Conservation (phyloP, 2,888 invertebrate genomes). For the Hirtodrosophila histrioides region DNA sequence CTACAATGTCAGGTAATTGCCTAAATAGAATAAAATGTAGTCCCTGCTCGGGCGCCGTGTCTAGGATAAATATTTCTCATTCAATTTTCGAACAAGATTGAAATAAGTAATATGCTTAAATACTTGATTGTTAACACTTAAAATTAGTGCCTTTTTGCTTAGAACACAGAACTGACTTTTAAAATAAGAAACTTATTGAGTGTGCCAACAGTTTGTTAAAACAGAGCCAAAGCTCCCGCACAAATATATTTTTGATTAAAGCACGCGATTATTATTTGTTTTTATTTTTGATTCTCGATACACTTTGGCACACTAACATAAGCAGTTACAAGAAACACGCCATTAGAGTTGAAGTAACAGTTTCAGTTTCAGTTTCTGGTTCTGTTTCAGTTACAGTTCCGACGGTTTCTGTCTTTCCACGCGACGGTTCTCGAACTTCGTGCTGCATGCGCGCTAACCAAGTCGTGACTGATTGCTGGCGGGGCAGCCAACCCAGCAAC, state of each 20-base stretch:
- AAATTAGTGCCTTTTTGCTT: conserved; percentile 1
- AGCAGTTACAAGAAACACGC: conserved; percentile 41
- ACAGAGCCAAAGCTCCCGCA: conserved; percentile 16
- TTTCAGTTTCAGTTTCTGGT: conserved; percentile 6
- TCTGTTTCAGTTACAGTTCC: conserved; percentile 34
- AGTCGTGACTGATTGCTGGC: conserved; percentile 80
- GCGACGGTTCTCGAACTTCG: conserved; percentile 67
- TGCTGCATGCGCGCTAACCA: conserved; percentile 78
- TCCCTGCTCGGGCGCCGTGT: too few species aligned
- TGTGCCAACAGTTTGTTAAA: conserved; percentile 14
- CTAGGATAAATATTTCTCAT: background rate
- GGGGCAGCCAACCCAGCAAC: conserved; percentile 56
- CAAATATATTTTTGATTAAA: conserved; percentile 17
- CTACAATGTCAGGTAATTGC: too few species aligned
- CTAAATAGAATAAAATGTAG: too few species aligned
- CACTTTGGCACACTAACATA: conserved; percentile 32
- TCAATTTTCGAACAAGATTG: too few species aligned
- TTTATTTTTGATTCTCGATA: conserved; percentile 7
- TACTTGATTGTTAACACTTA: background rate
- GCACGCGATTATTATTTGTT: conserved; percentile 7
- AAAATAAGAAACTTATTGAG: conserved; percentile 22
- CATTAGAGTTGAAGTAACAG: conserved; percentile 33
- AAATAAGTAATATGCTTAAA: too few species aligned
- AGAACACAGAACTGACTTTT: conserved; percentile 49
- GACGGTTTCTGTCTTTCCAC: conserved; percentile 50